Evolutionary conservation across 92 coral and sea anemone genomes (phyloP), one percentile per base, ranked within the genome.

Genomic region (Zoanthus gigantus): DNA sequence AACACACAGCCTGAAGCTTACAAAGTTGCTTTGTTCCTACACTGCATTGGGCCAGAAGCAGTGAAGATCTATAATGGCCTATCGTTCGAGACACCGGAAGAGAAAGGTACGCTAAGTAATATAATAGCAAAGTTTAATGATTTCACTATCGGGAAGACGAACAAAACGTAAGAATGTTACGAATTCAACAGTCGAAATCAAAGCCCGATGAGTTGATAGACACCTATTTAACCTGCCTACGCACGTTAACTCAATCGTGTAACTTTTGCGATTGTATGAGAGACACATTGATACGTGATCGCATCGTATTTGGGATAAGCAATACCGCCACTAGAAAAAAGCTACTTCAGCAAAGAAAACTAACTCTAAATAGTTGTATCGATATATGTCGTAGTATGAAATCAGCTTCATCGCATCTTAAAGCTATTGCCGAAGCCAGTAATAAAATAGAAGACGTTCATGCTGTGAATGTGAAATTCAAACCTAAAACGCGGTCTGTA

Each of bases 211-310:
- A 82, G 46, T 60, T 78, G 14, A 66, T 67, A 0, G 88, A 89
- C 6, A 71, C 79, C 30, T 82, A 88, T n/a, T 32, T 88, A 1
- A 88, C 88, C 28, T 42, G 58, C 7, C 65, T 89, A 61, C 84
- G 88, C 7, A 89, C 71, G 29, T 23, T 82, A 58, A 73, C 73
- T 45, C 71, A 83, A 10, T 60, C 92, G 6, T 89, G 88, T 32
- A 89, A 89, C 44, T 89, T 89, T 48, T 89, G 92, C 75, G 84
- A 74, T 4, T 89, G 92, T 69, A 69, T 89, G 34, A 73, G 66
- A 46, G 92, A 89, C 73, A 56, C 84, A 5, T 56, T 88, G 2
- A 61, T 88, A 72, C 78, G 88, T 11, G 88, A 88, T 77, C 77
- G 91, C 7, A 88, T 82, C 16, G 88, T 82, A 71, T 65, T 88